Evolutionary conservation across 2,797 vertebrate species (phyloP), one percentile per base, ranked within the genome.

Genomic region (Lagodon rhomboides): DNA sequence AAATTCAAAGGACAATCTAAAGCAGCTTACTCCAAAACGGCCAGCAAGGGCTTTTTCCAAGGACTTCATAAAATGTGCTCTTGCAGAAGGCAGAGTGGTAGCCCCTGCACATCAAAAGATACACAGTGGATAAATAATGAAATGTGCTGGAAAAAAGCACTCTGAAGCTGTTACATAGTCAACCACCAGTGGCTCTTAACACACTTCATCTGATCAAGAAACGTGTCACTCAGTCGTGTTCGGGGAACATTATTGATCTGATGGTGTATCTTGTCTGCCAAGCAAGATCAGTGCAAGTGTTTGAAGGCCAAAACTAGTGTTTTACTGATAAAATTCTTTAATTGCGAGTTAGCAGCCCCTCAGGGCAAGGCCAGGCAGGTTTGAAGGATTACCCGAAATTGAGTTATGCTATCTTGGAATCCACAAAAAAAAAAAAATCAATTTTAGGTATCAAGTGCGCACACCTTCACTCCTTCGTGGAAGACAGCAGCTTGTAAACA

Each of bases 241-340:
- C 13, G 17, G 67, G 43, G 16, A 68, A 58, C 77, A 53, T 20
- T 65, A 81, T 56, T 66, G 72, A 85, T 81, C 80, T 60, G 43
- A 73, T 9, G n/a, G n/a, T 60, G 69, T 4, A 76, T 79, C 55
- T 55, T 34, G 23, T 62, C 53, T 2, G 27, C 60, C 64, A 41
- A 53, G 27, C 41, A 22, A 61, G 77, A 83, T 77, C 68, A 74
- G 56, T 69, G 59, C 6, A 18, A 72, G 43, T 4, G 23, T 82
- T 71, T 79, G 66, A 84, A 70, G 59, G 27, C 17, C 25, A 12
- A 20, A 9, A 5, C 30, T 56, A 68, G 69, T 71, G 65, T 73
- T 76, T 58, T 41, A 53, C 25, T 38, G 30, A 66, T 72, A 23
- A 70, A 66, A 68, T 53, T 41, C 22, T 38, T n/a, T 60, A 15